These are phyloP conservation scores for Murina feae DNA, from an alignment of 2,113 vertebrate species.

Conservation along the genomic window DNA sequence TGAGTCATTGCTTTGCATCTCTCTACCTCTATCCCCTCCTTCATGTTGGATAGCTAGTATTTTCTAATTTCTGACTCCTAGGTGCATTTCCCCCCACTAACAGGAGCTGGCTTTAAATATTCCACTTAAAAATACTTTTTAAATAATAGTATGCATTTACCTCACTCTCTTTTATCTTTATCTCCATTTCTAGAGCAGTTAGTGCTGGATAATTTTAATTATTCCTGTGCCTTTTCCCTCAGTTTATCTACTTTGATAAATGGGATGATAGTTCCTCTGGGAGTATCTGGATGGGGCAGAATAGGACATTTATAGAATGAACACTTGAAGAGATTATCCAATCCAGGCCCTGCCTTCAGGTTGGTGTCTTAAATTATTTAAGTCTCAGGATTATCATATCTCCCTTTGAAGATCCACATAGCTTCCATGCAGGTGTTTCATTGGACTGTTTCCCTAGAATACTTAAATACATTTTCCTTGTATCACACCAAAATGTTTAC, in stretches of 20 bases:
- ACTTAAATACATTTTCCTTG: background rate
- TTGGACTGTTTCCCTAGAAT: background rate
- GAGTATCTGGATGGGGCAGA: background rate
- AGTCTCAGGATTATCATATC: background rate
- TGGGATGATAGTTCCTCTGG: background rate
- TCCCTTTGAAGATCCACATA: background rate
- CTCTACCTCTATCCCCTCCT: background rate
- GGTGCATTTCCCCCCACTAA: background rate
- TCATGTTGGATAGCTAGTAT: background rate
- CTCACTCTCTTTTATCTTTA: background rate
- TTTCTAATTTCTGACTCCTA: background rate
- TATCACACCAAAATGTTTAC: background rate
- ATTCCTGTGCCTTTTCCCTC: background rate
- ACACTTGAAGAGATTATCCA: background rate
- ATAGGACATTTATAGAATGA: background rate
- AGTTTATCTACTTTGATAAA: background rate
- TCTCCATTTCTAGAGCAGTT: background rate
- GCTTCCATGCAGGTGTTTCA: background rate
- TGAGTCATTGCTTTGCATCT: conserved; percentile 17
- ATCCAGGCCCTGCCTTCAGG: background rate
- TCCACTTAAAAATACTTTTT: background rate
- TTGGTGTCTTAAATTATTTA: background rate
- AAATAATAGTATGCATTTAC: background rate
- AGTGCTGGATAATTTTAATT: background rate
- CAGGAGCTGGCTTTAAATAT: background rate